phyloP scores from a whole-genome alignment of 2,797 vertebrate genomes.

The Alcedo quadribrachys region DNA sequence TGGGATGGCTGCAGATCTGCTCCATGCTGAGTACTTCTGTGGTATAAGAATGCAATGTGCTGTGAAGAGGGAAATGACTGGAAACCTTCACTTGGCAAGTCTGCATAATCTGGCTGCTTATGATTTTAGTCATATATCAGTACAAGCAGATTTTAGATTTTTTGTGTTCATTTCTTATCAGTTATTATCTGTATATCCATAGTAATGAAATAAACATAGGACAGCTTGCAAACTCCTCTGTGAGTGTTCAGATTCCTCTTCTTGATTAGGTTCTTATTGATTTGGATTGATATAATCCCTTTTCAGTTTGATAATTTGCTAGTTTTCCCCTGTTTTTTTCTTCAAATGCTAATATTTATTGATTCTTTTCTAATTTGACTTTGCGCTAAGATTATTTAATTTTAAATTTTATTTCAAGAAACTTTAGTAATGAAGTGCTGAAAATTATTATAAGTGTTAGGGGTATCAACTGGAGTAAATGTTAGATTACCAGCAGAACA shows the following conservation, averaged over 20 bases:
- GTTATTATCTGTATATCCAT: not conserved
- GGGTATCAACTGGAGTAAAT: not conserved
- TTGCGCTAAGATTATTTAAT: not conserved
- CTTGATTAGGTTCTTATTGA: conserved; percentile 11
- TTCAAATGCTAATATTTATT: not conserved
- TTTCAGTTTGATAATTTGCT: not conserved
- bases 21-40: not conserved
- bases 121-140: not conserved
- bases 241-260: conserved; percentile 2
- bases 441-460: not conserved
- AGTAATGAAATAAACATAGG: not conserved
- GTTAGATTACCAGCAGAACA: conserved; percentile 8
- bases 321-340: not conserved
- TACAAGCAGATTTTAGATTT: not conserved
- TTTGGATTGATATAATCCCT: not conserved
- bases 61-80: not conserved
- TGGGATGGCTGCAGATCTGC: not conserved
- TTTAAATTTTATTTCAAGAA: conserved; percentile 10
- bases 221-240: conserved; percentile 22
- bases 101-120: not conserved
- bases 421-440: not conserved
- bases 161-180: not conserved
- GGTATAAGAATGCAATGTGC: not conserved
- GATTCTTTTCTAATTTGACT: conserved; percentile 15
- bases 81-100: not conserved